These are phyloP conservation scores for Plectrocnemia conspersa DNA, from an alignment of 1,140 invertebrate species.

Conservation along the genomic window DNA sequence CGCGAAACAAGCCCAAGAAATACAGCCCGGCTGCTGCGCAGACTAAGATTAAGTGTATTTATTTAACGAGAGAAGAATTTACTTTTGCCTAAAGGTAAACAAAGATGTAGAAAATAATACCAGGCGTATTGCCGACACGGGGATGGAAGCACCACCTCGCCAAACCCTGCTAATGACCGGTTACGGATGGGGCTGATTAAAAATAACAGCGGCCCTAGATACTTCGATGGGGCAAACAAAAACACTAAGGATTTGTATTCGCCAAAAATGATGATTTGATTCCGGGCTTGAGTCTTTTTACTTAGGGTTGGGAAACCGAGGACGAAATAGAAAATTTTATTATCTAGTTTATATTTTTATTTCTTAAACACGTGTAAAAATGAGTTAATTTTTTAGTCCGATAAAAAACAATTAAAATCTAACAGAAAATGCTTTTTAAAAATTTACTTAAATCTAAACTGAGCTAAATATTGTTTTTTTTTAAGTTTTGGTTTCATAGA, in stretches of 20 bases:
- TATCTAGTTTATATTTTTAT: too few species aligned
- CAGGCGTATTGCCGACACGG: neutral
- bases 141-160: neutral
- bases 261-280: too few species aligned
- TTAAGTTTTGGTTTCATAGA: too few species aligned
- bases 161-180: conserved; percentile 3
- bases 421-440: too few species aligned
- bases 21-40: conserved; percentile 1
- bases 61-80: conserved; percentile 33
- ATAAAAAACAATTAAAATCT: too few species aligned
- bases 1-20: conserved; percentile 13
- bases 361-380: too few species aligned
- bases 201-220: conserved; percentile 3
- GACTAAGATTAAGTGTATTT: conserved; percentile 34
- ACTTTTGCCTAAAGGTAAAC: conserved; percentile 32
- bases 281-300: too few species aligned
- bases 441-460: too few species aligned
- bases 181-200: neutral
- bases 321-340: too few species aligned
- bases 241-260: conserved; percentile 1
- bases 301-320: too few species aligned
- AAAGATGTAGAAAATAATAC: conserved; percentile 33
- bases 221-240: neutral
- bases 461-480: too few species aligned
- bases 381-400: too few species aligned